Conservation (phyloP, 2,797 vertebrate genomes). For the Argya squamiceps region DNA sequence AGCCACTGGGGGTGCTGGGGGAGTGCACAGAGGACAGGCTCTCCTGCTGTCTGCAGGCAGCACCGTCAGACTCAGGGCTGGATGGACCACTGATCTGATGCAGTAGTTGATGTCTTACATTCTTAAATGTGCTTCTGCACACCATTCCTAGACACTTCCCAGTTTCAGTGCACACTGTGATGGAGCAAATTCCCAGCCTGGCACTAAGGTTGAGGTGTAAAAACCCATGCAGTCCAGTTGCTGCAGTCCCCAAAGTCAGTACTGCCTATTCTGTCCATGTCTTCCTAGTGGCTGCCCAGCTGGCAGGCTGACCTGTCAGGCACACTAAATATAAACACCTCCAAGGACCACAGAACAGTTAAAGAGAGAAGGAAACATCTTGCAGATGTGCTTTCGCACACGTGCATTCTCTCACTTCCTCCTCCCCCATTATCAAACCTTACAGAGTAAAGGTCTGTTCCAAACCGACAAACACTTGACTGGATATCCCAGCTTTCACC, state of each 20-base stretch:
- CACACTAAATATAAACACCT: neutral
- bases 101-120: neutral
- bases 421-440: neutral
- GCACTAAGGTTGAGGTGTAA: neutral
- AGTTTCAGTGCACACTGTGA: neutral
- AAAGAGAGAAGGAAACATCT: neutral
- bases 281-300: neutral
- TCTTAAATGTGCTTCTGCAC: neutral
- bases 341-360: neutral
- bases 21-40: neutral
- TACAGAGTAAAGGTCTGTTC: neutral
- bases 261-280: neutral
- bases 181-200: neutral
- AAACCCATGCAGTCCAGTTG: neutral
- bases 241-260: neutral
- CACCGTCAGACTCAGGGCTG: neutral
- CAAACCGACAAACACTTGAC: neutral
- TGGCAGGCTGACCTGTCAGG: neutral
- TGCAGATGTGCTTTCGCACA: neutral
- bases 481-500: neutral
- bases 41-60: neutral
- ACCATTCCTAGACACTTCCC: neutral
- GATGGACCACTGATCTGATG: neutral
- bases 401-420: constrained; percentile 31
- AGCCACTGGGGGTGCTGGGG: neutral